phyloP scores from a whole-genome alignment of 2,113 vertebrate genomes.

The Furnarius figulus region DNA sequence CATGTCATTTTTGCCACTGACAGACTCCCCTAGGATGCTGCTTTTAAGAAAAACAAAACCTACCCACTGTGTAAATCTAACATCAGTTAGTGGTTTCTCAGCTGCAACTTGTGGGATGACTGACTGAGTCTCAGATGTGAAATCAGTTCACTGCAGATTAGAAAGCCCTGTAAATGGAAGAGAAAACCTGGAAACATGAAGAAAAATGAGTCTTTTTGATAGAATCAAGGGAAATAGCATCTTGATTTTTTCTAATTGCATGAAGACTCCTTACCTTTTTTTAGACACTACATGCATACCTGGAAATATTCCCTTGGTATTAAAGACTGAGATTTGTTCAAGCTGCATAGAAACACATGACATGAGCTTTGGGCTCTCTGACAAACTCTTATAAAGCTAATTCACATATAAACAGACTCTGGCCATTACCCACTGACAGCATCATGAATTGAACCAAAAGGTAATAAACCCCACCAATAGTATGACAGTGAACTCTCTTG shows the following conservation, averaged over 20 bases:
- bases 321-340: background rate
- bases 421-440: background rate
- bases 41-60: conserved; percentile 55
- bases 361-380: background rate
- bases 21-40: conserved; percentile 5
- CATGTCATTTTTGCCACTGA: background rate
- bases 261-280: background rate
- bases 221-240: background rate
- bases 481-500: background rate
- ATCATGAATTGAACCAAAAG: background rate
- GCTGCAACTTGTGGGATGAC: background rate
- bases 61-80: conserved; percentile 42
- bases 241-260: background rate
- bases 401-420: background rate
- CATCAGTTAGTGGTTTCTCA: conserved; percentile 23
- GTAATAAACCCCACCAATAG: background rate
- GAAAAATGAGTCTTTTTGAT: background rate
- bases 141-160: background rate
- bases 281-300: background rate
- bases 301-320: background rate
- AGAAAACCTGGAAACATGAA: background rate
- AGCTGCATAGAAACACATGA: background rate
- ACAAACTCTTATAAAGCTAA: background rate
- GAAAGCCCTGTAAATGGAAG: background rate
- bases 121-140: background rate